These are phyloP conservation scores for Chrysolina oricalcia DNA, from an alignment of 2,888 invertebrate species.

Conservation along the genomic window DNA sequence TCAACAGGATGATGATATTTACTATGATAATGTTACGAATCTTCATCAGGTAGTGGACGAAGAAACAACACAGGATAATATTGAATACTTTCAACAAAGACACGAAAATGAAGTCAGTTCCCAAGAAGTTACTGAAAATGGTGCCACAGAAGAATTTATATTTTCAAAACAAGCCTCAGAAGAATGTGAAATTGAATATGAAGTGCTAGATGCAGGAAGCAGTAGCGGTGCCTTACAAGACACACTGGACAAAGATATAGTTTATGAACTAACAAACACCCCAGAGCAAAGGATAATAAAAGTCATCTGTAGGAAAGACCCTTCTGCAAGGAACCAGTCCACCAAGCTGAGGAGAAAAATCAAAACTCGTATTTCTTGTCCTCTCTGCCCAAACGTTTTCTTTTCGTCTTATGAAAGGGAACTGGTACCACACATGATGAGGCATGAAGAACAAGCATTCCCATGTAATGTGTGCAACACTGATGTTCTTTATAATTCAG, in stretches of 20 bases:
- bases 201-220: not conserved
- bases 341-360: slow-evolving; percentile 36
- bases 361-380: slow-evolving; percentile 43
- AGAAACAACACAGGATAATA: slow-evolving; percentile 26
- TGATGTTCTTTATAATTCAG: slow-evolving; percentile 26
- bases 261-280: not conserved
- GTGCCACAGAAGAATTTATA: not conserved
- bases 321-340: not conserved
- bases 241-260: not conserved
- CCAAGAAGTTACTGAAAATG: not conserved
- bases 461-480: slow-evolving; percentile 46
- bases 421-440: slow-evolving; percentile 37
- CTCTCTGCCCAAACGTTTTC: slow-evolving; percentile 42
- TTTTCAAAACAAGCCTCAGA: not conserved
- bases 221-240: not conserved
- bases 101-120: not conserved
- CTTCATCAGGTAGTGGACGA: slow-evolving; percentile 17
- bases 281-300: not conserved
- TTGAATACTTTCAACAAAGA: slow-evolving; percentile 15
- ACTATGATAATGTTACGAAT: slow-evolving; percentile 10
- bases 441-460: slow-evolving; percentile 36
- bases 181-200: slow-evolving; percentile 11
- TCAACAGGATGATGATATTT: slow-evolving; percentile 10
- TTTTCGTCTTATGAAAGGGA: slow-evolving; percentile 41
- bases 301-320: slow-evolving; percentile 26